Base-by-base conservation (phyloP, 2,888 invertebrate genomes). In the Aethes cnicana region DNA sequence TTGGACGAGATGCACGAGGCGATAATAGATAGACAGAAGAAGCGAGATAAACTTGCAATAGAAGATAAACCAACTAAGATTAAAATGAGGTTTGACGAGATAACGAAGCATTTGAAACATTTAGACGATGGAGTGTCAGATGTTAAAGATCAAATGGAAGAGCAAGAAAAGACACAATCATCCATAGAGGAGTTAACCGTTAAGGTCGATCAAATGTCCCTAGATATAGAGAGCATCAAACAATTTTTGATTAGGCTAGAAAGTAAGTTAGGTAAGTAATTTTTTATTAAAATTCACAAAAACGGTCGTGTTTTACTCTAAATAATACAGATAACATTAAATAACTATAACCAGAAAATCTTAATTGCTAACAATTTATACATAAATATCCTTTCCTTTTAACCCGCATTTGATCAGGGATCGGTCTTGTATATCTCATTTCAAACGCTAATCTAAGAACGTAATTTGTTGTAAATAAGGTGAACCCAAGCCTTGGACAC, bases 161-260 rank as follows among this genome's bases (percentile, higher is more conserved):
- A 59, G 2, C 69, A 74, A 14, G 71, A 81, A 42, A 75, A 77
- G 32, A 64, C 76, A 0, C 77, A 70, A 36, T 56, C 62, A 5
- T 72, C 76, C 1, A 56, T 85, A 18, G 79, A 82, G 8, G 62
- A 66, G 3, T 57, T 89, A 2, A 80, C 81, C 62, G 70, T 75
- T 0, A 88, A 86, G 64, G 69, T 89, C 44, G 84, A 88, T 54
- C 77, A 83, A 61, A 72, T 88, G 59, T 71, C 83, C 1, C 28
- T 77, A 26, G 88, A 88, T 58, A 70, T 89, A 26, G 76, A 80
- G 53, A 60, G 55, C 11, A 78, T 87, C 5, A 87, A 85, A 50
- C 66, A 70, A 26, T 72, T 82, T 53, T 73, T 88, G 49, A 60
- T 61, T 28, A 77, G 77, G 55, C 60, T 88, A 54, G 87, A 88